Base-by-base conservation (phyloP, 2,113 vertebrate genomes). In the Psilopogon haemacephalus region DNA sequence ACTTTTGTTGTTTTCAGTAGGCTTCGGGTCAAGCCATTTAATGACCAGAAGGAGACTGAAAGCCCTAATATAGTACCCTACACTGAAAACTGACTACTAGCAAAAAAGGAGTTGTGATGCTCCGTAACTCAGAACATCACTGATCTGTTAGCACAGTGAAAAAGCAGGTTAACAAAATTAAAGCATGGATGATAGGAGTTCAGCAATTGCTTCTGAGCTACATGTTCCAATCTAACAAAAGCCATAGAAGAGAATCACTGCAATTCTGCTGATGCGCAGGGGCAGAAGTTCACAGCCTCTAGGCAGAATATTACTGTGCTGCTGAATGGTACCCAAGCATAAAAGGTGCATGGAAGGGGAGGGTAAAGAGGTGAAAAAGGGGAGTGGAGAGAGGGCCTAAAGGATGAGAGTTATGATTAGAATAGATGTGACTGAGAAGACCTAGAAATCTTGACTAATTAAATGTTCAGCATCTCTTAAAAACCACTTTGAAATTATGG, bases 341-440 rank as follows among this genome's bases (percentile, higher is more conserved):
- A 24, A n/a, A 64, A 42, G 4, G 13, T 0, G 0, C 1, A 14
- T 5, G 12, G 12, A 6, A 12, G 50, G 26, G 12, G 26, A 15
- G 55, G 48, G 23, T 50, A 12, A 6, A 12, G 60, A 23, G 11
- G 23, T 20, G 44, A 5, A 11, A 11, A 6, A 10, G 60, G 21
- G 9, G 26, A 18, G 54, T 12, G 35, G 11, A 20, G 11, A 24
- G 35, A 28, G 7, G 9, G 23, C 16, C 52, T 64, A 35, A 52
- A 82, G 30, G 44, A 28, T 38, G 14, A 8, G 13, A 44, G 4
- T 8, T 64, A 64, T 35, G 12, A 38, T 40, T 42, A 54, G 8
- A 67, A 78, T 70, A 26, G 17, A 67, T 15, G 30, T 63, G 68
- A 89, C 69, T 21, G 28, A 40, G 71, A 73, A 89, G 37, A 69